Evolutionary conservation across 2,113 vertebrate genomes (phyloP).

Genomic region (Pygoscelis adeliae): DNA sequence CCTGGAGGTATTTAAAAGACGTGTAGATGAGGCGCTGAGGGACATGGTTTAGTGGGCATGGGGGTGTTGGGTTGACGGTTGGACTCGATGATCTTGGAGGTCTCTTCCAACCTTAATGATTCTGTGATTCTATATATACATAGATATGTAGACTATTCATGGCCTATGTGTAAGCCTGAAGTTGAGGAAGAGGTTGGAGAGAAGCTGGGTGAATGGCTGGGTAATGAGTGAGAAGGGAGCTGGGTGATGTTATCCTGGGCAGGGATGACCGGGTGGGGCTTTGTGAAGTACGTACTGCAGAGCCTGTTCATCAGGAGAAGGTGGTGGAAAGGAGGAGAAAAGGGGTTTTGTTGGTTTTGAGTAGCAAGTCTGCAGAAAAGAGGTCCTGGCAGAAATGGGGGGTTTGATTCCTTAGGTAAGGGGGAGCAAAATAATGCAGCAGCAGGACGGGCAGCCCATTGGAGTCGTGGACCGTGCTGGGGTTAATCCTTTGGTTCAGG

Average conservation of each 20-base stretch:
- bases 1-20: too few relatives aligned
- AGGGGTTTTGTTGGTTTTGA: background rate
- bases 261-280: background rate
- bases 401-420: background rate
- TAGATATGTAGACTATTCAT: background rate
- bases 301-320: background rate
- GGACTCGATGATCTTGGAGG: too few relatives aligned
- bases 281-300: background rate
- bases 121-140: too few relatives aligned
- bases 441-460: background rate
- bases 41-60: too few relatives aligned
- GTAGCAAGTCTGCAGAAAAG: background rate
- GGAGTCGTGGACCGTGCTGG: rapidly evolving
- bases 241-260: background rate
- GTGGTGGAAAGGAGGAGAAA: background rate
- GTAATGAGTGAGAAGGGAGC: background rate
- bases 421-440: background rate
- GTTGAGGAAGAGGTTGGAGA: background rate
- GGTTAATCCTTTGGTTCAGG: background rate
- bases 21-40: too few relatives aligned
- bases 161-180: background rate
- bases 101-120: too few relatives aligned
- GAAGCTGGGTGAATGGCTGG: background rate
- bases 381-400: background rate
- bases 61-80: too few relatives aligned